Evolutionary conservation across 2,113 vertebrate species (phyloP).

Genomic region (Ceyx margarethae): DNA sequence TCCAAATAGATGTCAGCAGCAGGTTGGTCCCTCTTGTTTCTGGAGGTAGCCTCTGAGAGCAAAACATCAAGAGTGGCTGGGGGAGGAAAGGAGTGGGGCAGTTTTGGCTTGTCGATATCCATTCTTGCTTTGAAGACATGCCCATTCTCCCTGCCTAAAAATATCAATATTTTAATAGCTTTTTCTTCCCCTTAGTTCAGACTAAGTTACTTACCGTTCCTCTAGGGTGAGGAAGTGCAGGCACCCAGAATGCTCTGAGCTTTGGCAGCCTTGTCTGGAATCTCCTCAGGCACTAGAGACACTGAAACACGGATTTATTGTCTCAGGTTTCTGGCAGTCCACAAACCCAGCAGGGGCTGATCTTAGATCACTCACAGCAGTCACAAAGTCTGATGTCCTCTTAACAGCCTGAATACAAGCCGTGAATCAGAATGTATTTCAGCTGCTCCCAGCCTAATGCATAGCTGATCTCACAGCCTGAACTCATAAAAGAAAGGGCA

Average conservation of each 20-base stretch:
- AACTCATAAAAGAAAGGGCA: background rate
- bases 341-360: background rate
- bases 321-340: background rate
- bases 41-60: background rate
- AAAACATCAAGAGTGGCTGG: background rate
- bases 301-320: background rate
- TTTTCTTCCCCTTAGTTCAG: background rate
- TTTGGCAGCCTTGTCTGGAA: background rate
- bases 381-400: background rate
- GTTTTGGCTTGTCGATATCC: background rate
- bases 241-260: background rate
- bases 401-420: background rate
- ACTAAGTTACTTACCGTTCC: background rate
- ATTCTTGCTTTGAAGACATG: background rate
- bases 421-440: background rate
- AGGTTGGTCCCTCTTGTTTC: background rate
- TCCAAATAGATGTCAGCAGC: background rate
- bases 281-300: background rate
- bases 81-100: background rate
- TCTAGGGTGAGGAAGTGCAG: background rate
- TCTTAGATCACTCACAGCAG: background rate
- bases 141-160: background rate
- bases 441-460: background rate
- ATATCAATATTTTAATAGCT: rapidly evolving
- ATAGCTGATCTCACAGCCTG: background rate